Evolutionary conservation across 2,888 invertebrate genomes (phyloP), one percentile per base, ranked within the genome.

Genomic region (Tinea semifulvella): DNA sequence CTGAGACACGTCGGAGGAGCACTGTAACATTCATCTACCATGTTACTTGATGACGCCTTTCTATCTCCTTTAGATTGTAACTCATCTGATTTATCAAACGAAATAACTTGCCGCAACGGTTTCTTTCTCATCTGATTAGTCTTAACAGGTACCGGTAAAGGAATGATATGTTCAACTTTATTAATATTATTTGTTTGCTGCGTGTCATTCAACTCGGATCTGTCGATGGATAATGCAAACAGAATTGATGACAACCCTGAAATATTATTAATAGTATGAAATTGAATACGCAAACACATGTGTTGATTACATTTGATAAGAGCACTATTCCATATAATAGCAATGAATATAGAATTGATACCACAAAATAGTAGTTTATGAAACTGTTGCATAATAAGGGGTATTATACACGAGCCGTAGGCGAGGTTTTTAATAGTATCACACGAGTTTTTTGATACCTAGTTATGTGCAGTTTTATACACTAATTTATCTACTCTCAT

Each of bases 181-280:
- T 63, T 74, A 16, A 68, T 68, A 56, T 73, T 83, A 58, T 57
- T 77, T 46, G 61, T 65, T 60, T 70, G 82, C 54, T 73, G 72
- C 65, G 73, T 80, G 66, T 85, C 82, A 70, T 90, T 92, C 46
- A 94, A 81, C 62, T 93, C 92, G 19, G 88, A 83, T 68, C 92
- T 92, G 76, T 97, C 96, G 48, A 96, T 91, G 59, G 88, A 90
- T 62, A 97, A 87, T 16, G 98, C 97, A 80, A 98, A 98, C 52
- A 97, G 82, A 60, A 97, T 91, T 44, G 94, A 89, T 52, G 90
- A 91, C 63, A 98, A 84, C 52, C 92, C 93, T 91, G 61, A 51
- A 77, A 79, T 52, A 59, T 19, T 18, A 50, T 44, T 26, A 47
- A 51, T 45, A 46, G 28, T 26, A 35, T 13, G 26, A 3, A 26